These are phyloP conservation scores for Colaptes auratus DNA, from an alignment of 2,113 vertebrate species.

Conservation along the genomic window DNA sequence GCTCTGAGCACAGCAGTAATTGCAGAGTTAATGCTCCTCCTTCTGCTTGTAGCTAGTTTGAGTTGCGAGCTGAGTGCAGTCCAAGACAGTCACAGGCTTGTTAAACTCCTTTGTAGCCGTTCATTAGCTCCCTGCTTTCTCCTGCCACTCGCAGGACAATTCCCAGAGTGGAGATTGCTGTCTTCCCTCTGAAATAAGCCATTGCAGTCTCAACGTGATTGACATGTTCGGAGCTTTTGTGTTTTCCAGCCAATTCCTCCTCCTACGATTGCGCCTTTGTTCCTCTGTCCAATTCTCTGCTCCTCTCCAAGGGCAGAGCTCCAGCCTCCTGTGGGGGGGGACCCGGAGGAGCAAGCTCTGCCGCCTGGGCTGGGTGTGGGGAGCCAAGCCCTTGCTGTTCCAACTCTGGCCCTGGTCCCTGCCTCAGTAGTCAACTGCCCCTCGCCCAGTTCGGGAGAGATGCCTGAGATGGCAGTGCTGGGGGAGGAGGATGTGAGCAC, in stretches of 20 bases:
- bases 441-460: fast-evolving
- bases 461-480: too few species aligned
- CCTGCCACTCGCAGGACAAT: not conserved
- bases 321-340: not conserved
- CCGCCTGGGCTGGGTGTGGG: fast-evolving
- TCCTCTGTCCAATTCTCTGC: not conserved
- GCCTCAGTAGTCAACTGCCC: fast-evolving
- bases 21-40: not conserved
- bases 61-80: not conserved
- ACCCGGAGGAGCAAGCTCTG: not conserved
- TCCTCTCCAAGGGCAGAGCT: not conserved
- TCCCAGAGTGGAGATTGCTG: not conserved
- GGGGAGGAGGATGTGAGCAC: fast-evolving
- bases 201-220: not conserved
- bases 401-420: not conserved
- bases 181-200: conserved; percentile 10
- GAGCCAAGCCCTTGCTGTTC: not conserved
- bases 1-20: not conserved
- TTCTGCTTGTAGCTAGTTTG: not conserved
- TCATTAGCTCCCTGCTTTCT: conserved; percentile 1
- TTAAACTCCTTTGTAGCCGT: conserved; percentile 21
- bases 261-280: conserved; percentile 38
- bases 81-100: not conserved
- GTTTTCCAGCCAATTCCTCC: not conserved
- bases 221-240: conserved; percentile 16